Evolutionary conservation across 2,888 invertebrate genomes (phyloP).

Genomic region (Anorthoa munda): DNA sequence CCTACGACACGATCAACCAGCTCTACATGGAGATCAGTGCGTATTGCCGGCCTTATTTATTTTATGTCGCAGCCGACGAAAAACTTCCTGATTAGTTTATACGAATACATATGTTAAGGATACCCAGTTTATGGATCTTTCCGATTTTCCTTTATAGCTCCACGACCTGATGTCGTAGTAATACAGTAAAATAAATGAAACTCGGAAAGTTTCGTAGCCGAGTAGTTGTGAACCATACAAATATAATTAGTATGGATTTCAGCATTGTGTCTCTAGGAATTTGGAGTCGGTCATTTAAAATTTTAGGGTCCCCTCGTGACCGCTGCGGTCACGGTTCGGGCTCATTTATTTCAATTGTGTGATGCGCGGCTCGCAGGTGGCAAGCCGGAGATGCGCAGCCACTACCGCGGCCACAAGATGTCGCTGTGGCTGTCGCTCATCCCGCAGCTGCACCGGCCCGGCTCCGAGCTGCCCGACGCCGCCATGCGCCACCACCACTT

Average conservation of each 20-base stretch:
- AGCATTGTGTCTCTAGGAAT: constrained; percentile 60
- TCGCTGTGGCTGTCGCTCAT: constrained; percentile 97
- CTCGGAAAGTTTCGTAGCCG: constrained; percentile 45
- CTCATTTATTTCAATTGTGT: constrained; percentile 78
- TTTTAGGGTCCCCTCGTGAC: constrained; percentile 73
- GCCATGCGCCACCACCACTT: constrained; percentile 97
- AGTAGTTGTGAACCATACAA: constrained; percentile 48
- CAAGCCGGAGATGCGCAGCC: constrained; percentile 95
- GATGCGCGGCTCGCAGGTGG: constrained; percentile 86
- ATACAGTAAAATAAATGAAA: constrained; percentile 46
- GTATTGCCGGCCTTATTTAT: constrained; percentile 72
- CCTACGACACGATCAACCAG: constrained; percentile 97
- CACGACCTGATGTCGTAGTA: constrained; percentile 41
- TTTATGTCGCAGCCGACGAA: constrained; percentile 32
- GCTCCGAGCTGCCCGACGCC: constrained; percentile 93
- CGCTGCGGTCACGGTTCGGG: constrained; percentile 65
- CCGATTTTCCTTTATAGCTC: constrained; percentile 46
- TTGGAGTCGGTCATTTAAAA: constrained; percentile 72
- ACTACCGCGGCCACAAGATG: constrained; percentile 98
- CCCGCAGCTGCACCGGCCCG: constrained; percentile 97
- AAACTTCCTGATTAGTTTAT: constrained; percentile 64
- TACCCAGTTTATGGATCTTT: constrained; percentile 47
- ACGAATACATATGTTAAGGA: constrained; percentile 44
- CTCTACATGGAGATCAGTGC: constrained; percentile 95
- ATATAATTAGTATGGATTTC: constrained; percentile 54